A percentile compares a stretch with the other conserved stretches of the same genome.
phyloP scores from a whole-genome alignment of 2,113 vertebrate species.

The Macroglossus sobrinus region DNA sequence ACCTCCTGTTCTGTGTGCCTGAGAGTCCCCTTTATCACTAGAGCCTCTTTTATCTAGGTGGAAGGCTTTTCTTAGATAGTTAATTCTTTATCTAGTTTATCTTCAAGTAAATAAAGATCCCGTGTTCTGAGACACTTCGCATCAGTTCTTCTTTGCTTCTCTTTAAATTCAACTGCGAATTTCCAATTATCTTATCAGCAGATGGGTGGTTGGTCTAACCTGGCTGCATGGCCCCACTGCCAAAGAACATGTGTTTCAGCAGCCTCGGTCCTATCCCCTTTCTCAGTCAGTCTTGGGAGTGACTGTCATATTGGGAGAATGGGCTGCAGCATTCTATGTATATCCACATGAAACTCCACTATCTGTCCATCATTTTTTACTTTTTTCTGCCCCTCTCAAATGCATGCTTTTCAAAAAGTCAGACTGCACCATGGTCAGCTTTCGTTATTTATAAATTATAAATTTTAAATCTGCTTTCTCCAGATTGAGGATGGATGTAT shows the following conservation, averaged over 20 bases:
- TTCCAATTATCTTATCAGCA: not conserved
- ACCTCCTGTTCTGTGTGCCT: not conserved
- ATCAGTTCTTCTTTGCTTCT: not conserved
- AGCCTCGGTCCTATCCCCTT: not conserved
- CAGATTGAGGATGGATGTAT: not conserved
- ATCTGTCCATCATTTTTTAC: not conserved
- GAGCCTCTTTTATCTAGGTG: not conserved
- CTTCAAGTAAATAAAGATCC: not conserved
- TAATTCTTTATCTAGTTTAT: not conserved
- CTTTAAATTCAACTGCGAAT: not conserved
- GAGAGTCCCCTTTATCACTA: not conserved
- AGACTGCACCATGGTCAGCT: not conserved
- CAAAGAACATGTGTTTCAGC: not conserved
- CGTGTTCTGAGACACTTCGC: not conserved
- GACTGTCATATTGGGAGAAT: rapidly evolving
- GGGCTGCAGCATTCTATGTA: no score
- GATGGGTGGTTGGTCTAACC: not conserved
- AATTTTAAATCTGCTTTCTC: constrained; percentile 22
- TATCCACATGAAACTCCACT: no score
- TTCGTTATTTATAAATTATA: not conserved
- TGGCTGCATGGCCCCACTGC: rapidly evolving
- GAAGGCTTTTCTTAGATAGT: not conserved
- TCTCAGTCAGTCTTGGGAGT: not conserved
- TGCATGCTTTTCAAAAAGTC: not conserved
- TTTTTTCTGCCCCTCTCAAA: not conserved